Conservation (phyloP, 1,140 invertebrate species). For the Anastatus disparis region DNA sequence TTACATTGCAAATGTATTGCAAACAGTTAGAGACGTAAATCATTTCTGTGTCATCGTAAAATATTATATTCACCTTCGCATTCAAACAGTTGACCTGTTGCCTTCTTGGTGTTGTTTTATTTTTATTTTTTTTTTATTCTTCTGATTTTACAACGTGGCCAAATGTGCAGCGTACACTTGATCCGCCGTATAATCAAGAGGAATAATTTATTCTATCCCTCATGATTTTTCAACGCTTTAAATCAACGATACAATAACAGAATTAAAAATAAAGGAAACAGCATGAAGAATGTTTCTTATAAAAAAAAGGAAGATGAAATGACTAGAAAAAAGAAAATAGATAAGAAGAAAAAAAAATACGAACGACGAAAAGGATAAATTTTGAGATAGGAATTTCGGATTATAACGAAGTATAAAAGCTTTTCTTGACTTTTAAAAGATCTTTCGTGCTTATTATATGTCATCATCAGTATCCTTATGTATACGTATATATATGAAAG, state of each 20-base stretch:
- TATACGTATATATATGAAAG: neutral
- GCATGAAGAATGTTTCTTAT: too few species aligned
- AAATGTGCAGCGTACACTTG: neutral
- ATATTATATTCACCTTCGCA: too few species aligned
- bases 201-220: neutral
- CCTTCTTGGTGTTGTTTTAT: neutral
- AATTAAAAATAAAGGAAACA: neutral
- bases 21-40: too few species aligned
- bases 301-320: too few species aligned
- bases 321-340: too few species aligned
- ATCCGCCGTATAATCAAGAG: neutral
- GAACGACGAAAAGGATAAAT: conserved; percentile 3
- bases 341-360: neutral
- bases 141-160: neutral
- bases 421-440: neutral
- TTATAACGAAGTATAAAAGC: conserved; percentile 13
- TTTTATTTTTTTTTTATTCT: neutral
- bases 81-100: too few species aligned
- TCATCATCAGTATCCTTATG: neutral
- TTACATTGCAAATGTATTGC: too few species aligned
- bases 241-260: neutral
- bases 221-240: neutral
- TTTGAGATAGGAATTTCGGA: neutral
- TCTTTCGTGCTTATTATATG: too few species aligned
- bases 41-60: too few species aligned